Evolutionary conservation across 2,888 invertebrate genomes (phyloP).

Genomic region (Bombylius discolor): DNA sequence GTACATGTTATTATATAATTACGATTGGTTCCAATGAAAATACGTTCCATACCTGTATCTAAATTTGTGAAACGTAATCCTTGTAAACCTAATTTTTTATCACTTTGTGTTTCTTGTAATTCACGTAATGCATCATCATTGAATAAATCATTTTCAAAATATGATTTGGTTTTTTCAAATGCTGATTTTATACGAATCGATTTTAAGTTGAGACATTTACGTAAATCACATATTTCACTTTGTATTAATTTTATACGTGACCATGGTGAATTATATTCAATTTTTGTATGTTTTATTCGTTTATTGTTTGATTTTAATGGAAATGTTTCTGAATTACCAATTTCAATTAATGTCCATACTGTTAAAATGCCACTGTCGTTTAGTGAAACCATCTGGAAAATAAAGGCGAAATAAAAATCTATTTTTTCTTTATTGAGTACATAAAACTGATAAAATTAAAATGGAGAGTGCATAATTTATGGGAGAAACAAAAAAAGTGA

Average conservation of each 20-base stretch:
- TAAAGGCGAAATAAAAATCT: not conserved
- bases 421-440: not conserved
- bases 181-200: slow-evolving; percentile 21
- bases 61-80: slow-evolving; percentile 31
- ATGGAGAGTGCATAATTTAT: no score
- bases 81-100: slow-evolving; percentile 19
- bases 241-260: slow-evolving; percentile 32
- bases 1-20: slow-evolving; percentile 32
- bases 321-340: slow-evolving; percentile 4
- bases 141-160: slow-evolving; percentile 34
- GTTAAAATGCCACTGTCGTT: slow-evolving; percentile 35
- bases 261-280: slow-evolving; percentile 32
- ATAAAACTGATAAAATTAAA: not conserved
- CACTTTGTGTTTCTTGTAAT: slow-evolving; percentile 22
- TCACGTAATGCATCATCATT: slow-evolving; percentile 30
- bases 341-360: slow-evolving; percentile 36
- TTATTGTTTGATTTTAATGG: not conserved
- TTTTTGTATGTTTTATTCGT: slow-evolving; percentile 4
- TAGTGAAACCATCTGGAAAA: slow-evolving; percentile 33
- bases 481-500: no score
- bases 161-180: slow-evolving; percentile 30
- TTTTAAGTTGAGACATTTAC: slow-evolving; percentile 21
- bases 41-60: slow-evolving; percentile 23
- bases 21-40: slow-evolving; percentile 28
- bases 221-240: slow-evolving; percentile 28